These are phyloP conservation scores for Tricholauxania praeusta DNA, from an alignment of 2,888 invertebrate genomes.

Conservation along the genomic window DNA sequence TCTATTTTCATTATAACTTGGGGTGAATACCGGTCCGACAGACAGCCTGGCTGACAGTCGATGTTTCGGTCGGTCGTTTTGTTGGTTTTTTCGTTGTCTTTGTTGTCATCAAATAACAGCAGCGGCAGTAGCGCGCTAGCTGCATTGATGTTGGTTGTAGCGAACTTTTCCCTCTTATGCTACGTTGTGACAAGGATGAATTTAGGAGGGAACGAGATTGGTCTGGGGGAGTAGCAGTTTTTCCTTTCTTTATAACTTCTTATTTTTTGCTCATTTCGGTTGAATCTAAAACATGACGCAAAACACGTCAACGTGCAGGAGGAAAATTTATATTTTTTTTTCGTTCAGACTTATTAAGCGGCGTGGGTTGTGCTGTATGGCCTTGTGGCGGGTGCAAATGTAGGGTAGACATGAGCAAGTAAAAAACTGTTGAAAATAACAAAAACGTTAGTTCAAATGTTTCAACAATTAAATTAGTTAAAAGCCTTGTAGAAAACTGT, in stretches of 20 bases:
- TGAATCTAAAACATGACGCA: slow-evolving; percentile 18
- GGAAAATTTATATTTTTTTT: too few relatives aligned
- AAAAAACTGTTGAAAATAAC: too few relatives aligned
- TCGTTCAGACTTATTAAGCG: too few relatives aligned
- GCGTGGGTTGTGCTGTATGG: too few relatives aligned
- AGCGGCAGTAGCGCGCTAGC: not conserved
- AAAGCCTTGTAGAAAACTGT: too few relatives aligned
- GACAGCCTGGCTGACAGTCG: slow-evolving; percentile 15
- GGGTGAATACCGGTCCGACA: slow-evolving; percentile 29
- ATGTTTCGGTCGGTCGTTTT: slow-evolving; percentile 8
- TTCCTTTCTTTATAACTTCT: slow-evolving; percentile 46
- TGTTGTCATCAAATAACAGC: slow-evolving; percentile 26
- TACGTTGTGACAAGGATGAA: not conserved
- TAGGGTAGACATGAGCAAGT: too few relatives aligned
- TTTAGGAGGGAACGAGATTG: too few relatives aligned
- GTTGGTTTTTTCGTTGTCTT: slow-evolving; percentile 31
- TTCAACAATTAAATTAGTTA: too few relatives aligned
- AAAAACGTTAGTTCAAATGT: too few relatives aligned
- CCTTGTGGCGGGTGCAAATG: too few relatives aligned
- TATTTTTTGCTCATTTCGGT: slow-evolving; percentile 26
- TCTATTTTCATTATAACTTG: slow-evolving; percentile 53
- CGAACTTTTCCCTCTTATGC: not conserved
- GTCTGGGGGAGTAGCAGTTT: slow-evolving; percentile 34
- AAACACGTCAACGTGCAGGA: slow-evolving; percentile 3
- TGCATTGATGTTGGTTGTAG: slow-evolving; percentile 15